Percentiles rank a stretch among this genome's conserved stretches.
Evolutionary conservation across 2,888 invertebrate genomes (phyloP).

Genomic region (Dynastes tityus): DNA sequence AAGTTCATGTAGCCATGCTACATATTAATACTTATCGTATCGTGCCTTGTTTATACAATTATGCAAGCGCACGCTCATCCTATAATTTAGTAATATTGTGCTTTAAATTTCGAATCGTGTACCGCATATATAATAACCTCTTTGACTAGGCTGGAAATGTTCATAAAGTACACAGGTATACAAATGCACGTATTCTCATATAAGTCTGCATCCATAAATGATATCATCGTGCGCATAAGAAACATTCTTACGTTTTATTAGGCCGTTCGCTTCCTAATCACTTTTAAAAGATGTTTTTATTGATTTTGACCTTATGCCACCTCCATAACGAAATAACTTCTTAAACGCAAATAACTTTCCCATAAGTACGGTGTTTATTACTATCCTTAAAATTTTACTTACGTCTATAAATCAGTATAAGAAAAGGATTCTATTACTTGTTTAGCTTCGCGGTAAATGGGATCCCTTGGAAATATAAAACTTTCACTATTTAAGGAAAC

Average conservation of each 20-base stretch:
- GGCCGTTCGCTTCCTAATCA: constrained; percentile 9
- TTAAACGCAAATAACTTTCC: neutral
- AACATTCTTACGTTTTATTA: constrained; percentile 20
- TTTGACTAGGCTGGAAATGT: constrained; percentile 21
- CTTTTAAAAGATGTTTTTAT: neutral
- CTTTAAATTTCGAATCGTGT: constrained; percentile 54
- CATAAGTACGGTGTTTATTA: no score
- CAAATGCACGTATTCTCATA: constrained; percentile 25
- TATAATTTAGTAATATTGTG: constrained; percentile 56
- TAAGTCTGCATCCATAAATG: constrained; percentile 13
- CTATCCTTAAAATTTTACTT: no score
- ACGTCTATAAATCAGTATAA: no score
- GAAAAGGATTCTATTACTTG: no score
- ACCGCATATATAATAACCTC: constrained; percentile 39
- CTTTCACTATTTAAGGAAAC: no score
- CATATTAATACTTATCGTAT: constrained; percentile 31
- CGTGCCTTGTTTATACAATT: constrained; percentile 53
- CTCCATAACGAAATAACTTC: neutral
- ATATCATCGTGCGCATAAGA: constrained; percentile 19
- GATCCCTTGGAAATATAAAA: no score
- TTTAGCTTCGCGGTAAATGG: no score
- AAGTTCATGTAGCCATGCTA: neutral
- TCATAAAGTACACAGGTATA: constrained; percentile 33
- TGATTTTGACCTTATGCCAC: neutral
- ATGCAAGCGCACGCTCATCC: constrained; percentile 54